Percentiles rank a stretch among this genome's conserved stretches.
phyloP scores from a whole-genome alignment of 2,797 vertebrate species.

The Scolopax rusticola region DNA sequence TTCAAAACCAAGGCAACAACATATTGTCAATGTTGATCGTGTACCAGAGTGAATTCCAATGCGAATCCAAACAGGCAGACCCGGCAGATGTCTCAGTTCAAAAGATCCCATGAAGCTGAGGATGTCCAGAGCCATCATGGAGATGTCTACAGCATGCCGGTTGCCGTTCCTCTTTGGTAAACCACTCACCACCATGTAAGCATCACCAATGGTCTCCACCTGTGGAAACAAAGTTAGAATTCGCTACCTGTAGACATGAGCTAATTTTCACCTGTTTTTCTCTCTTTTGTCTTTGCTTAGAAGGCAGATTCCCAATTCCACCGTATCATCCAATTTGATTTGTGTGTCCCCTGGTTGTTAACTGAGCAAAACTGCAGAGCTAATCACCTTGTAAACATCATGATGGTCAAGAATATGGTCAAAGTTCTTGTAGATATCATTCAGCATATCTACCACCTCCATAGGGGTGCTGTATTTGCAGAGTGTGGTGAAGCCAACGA shows the following conservation, averaged over 20 bases:
- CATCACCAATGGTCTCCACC: constrained; percentile 98
- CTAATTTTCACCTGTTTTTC: background rate
- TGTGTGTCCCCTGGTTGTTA: background rate
- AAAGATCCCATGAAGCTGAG: constrained; percentile 94
- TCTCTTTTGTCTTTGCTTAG: constrained; percentile 11
- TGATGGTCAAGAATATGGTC: constrained; percentile 96
- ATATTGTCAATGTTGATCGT: background rate
- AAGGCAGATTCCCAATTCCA: background rate
- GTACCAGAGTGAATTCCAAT: constrained; percentile 97
- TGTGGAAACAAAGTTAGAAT: constrained; percentile 64
- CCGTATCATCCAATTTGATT: background rate
- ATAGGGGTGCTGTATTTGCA: constrained; percentile 98
- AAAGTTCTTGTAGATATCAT: constrained; percentile 96
- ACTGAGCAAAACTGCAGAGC: background rate
- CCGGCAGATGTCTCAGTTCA: constrained; percentile 91
- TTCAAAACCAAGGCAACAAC: background rate
- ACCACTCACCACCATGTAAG: constrained; percentile 97
- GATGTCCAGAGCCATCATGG: constrained; percentile 95
- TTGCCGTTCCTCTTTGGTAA: constrained; percentile 94
- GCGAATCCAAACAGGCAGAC: constrained; percentile 95
- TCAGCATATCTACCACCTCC: constrained; percentile 98
- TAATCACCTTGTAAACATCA: constrained; percentile 95
- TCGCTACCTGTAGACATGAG: background rate
- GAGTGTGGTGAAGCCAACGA: constrained; percentile 96
- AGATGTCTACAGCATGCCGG: constrained; percentile 93